Percentiles rank a stretch among this genome's conserved stretches.
phyloP scores from a whole-genome alignment of 1,140 invertebrate genomes.

The Drosophila navojoa region DNA sequence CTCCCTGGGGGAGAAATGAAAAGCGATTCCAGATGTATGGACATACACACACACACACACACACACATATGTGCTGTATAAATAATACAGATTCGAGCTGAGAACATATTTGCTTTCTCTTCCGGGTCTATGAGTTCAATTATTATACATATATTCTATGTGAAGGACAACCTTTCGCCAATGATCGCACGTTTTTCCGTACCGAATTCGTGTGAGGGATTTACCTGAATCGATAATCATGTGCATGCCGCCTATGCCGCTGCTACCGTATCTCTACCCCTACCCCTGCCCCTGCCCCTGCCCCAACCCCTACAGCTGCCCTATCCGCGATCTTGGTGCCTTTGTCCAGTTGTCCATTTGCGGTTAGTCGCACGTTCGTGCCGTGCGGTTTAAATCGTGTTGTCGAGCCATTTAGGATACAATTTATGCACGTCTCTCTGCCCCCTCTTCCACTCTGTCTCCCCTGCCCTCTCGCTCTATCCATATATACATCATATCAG shows the following conservation, averaged over 20 bases:
- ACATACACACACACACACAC: background rate
- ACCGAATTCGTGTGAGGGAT: slow-evolving; percentile 51
- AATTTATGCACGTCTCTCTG: slow-evolving; percentile 44
- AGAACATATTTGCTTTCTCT: slow-evolving; percentile 13
- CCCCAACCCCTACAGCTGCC: background rate
- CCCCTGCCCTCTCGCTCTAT: background rate
- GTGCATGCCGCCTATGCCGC: background rate
- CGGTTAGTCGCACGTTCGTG: slow-evolving; percentile 62
- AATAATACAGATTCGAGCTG: background rate
- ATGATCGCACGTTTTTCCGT: slow-evolving; percentile 37
- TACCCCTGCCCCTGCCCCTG: background rate
- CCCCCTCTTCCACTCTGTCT: background rate
- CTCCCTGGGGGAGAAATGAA: background rate
- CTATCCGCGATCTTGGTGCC: too few relatives aligned
- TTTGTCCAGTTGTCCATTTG: slow-evolving; percentile 27
- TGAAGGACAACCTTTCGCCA: slow-evolving; percentile 52
- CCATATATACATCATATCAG: background rate
- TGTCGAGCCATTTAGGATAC: slow-evolving; percentile 63
- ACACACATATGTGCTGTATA: background rate
- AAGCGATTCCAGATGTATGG: background rate
- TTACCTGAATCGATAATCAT: slow-evolving; percentile 68
- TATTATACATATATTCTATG: slow-evolving; percentile 11
- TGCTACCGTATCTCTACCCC: background rate
- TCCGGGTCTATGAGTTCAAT: slow-evolving; percentile 17
- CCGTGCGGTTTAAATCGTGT: slow-evolving; percentile 67